Percentiles rank a stretch among this genome's conserved stretches.
These are phyloP conservation scores for Andrena dorsata DNA, from an alignment of 2,888 invertebrate genomes.

Conservation along the genomic window DNA sequence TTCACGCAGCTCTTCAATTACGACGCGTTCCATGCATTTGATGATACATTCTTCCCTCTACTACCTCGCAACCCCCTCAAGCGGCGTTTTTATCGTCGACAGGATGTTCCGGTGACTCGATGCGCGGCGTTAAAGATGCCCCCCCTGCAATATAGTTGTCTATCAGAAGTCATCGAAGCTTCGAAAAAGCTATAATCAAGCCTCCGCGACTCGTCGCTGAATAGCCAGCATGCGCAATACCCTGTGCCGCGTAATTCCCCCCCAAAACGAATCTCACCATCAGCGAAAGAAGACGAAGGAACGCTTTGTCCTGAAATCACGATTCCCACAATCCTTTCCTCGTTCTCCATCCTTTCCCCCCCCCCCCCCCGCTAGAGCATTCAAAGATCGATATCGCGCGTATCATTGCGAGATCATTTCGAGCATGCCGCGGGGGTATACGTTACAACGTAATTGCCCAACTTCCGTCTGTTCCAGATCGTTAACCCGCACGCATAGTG, in stretches of 20 bases:
- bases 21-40: background rate
- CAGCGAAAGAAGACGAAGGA: background rate
- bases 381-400: background rate
- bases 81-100: background rate
- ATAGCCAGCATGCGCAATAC: background rate
- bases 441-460: slow-evolving; percentile 24
- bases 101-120: background rate
- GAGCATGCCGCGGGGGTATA: background rate
- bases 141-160: background rate
- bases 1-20: background rate
- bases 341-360: too few relatives aligned
- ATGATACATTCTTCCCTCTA: background rate
- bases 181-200: background rate
- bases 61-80: background rate
- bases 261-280: background rate
- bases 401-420: slow-evolving; percentile 14
- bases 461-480: slow-evolving; percentile 40
- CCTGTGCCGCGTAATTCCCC: too few relatives aligned
- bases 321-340: background rate
- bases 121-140: background rate
- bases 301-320: background rate
- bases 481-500: slow-evolving; percentile 1
- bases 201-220: background rate
- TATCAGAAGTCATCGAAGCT: background rate
- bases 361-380: too few relatives aligned